These are phyloP conservation scores for Turritopsis dohrnii DNA, from an alignment of 30 jellyfish, hydroid and myxozoan genomes.

Conservation along the genomic window DNA sequence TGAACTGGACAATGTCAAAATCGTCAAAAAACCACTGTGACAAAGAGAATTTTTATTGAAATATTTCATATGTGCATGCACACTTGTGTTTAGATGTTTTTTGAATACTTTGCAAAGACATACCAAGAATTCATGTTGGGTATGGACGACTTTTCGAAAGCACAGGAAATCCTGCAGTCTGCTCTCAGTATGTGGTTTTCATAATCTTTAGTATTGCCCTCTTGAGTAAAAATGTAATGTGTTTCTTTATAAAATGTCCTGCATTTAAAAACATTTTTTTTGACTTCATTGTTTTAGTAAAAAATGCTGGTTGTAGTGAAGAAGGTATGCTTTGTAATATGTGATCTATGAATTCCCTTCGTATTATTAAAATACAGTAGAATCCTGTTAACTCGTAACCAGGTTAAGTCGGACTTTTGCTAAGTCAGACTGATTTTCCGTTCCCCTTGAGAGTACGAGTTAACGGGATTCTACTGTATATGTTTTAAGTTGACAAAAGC, in stretches of 20 bases:
- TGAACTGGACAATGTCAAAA: no score
- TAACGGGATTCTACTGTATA: no score
- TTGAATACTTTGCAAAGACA: conserved; percentile 28
- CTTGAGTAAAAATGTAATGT: background rate
- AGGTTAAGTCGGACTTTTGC: no score
- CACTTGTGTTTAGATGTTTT: conserved; percentile 18
- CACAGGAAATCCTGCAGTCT: conserved; percentile 25
- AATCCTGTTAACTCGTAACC: no score
- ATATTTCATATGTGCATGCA: background rate
- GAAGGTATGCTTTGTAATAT: conserved; percentile 29
- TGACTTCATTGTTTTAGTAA: background rate
- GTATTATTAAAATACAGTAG: background rate
- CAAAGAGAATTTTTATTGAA: no score
- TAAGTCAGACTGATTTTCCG: no score
- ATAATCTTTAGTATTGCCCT: background rate
- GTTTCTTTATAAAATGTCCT: background rate
- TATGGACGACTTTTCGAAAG: conserved; percentile 34
- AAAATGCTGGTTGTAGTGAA: conserved; percentile 28
- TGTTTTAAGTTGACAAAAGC: no score
- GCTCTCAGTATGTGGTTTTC: conserved; percentile 44
- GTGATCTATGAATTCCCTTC: no score
- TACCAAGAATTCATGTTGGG: conserved; percentile 46
- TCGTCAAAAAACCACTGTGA: no score
- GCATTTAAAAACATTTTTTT: background rate
- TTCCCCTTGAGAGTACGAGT: no score